Percentiles rank a stretch among this genome's conserved stretches.
These are phyloP conservation scores for Diadumene lineata DNA, from an alignment of 92 coral and sea anemone genomes.

Conservation along the genomic window DNA sequence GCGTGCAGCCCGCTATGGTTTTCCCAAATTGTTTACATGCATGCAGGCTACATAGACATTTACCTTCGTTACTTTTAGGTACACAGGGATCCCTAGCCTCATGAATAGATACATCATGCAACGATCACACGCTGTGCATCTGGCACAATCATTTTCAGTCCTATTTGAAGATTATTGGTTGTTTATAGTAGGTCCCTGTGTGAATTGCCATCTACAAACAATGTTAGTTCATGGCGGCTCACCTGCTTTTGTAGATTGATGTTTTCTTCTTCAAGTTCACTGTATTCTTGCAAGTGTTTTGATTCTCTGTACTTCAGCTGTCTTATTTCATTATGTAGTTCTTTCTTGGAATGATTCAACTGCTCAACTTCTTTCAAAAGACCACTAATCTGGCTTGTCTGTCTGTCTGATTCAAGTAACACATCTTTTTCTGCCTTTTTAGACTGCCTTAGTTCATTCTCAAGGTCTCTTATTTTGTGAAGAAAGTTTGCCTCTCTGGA, in stretches of 20 bases:
- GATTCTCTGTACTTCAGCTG: conserved; percentile 85
- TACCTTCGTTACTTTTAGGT: no score
- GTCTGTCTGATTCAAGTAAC: conserved; percentile 78
- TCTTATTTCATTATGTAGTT: conserved; percentile 76
- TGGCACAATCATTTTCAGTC: no score
- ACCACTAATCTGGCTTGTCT: conserved; percentile 62
- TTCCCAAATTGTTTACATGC: no score
- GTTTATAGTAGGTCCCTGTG: no score
- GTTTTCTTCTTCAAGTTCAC: conserved; percentile 94
- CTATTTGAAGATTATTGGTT: no score
- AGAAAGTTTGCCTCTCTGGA: conserved; percentile 90
- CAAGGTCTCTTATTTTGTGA: conserved; percentile 90
- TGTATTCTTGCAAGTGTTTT: conserved; percentile 78
- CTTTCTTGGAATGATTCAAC: conserved; percentile 70
- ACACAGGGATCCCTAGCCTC: no score
- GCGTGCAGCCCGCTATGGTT: no score
- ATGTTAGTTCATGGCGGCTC: no score
- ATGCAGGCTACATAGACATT: no score
- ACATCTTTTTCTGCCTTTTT: conserved; percentile 87
- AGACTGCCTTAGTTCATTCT: conserved; percentile 79
- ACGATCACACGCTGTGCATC: no score
- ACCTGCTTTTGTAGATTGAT: conserved; percentile 85
- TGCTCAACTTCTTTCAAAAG: conserved; percentile 87
- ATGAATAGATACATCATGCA: not conserved
- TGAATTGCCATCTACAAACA: no score